Percentiles rank a stretch among this genome's conserved stretches.
Conservation (phyloP, 2,113 vertebrate genomes). For the Notothenia rossii region DNA sequence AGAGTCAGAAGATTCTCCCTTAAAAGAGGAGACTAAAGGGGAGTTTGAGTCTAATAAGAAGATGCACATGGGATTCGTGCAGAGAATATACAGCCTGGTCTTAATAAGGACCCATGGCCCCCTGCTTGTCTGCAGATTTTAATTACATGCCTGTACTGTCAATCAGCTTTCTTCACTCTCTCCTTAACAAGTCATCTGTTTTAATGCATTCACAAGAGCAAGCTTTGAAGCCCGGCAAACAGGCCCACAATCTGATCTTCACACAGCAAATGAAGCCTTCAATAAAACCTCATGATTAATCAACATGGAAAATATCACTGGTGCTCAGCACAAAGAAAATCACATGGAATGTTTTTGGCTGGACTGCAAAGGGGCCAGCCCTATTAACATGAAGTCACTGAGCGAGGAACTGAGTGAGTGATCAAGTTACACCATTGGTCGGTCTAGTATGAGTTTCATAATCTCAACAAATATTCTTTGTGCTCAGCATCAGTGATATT, state of each 20-base stretch:
- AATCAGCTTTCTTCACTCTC: slow-evolving; percentile 71
- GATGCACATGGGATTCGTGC: slow-evolving; percentile 64
- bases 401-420: too few relatives aligned
- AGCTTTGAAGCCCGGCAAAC: slow-evolving; percentile 69
- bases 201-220: slow-evolving; percentile 70
- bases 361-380: too few relatives aligned
- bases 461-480: too few relatives aligned
- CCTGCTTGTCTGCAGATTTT: slow-evolving; percentile 64
- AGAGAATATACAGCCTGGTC: slow-evolving; percentile 43
- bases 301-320: slow-evolving; percentile 48
- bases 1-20: slow-evolving; percentile 53
- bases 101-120: slow-evolving; percentile 74
- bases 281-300: slow-evolving; percentile 51
- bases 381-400: too few relatives aligned
- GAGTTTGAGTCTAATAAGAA: slow-evolving; percentile 38
- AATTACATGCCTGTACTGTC: slow-evolving; percentile 76
- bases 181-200: slow-evolving; percentile 65
- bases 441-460: too few relatives aligned
- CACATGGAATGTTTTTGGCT: background rate
- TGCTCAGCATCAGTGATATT: too few relatives aligned
- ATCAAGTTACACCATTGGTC: too few relatives aligned
- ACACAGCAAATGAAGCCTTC: slow-evolving; percentile 51
- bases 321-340: slow-evolving; percentile 36
- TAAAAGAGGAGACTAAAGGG: slow-evolving; percentile 41
- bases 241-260: slow-evolving; percentile 62